Percentiles rank a stretch among this genome's conserved stretches.
These are phyloP conservation scores for Schizaphis graminum DNA, from an alignment of 2,888 invertebrate genomes.

Conservation along the genomic window DNA sequence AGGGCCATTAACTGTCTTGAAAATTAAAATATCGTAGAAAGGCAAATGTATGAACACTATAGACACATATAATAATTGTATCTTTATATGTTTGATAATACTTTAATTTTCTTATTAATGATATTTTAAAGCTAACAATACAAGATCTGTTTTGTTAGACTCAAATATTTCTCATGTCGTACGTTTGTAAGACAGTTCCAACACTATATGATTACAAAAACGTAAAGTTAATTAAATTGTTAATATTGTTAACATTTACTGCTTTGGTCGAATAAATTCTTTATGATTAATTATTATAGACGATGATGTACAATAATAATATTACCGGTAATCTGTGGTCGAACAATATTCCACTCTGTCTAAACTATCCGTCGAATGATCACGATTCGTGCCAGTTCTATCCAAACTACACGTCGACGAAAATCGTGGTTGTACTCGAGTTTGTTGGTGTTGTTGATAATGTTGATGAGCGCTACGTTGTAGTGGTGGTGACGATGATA, in stretches of 20 bases:
- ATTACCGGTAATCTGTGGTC: constrained; percentile 48
- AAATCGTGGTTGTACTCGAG: not conserved
- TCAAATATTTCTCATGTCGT: not conserved
- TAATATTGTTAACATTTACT: too few species aligned
- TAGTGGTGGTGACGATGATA: not conserved
- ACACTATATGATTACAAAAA: not conserved
- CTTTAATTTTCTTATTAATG: not conserved
- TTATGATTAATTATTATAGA: not conserved
- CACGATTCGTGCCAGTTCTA: constrained; percentile 1
- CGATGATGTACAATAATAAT: too few species aligned
- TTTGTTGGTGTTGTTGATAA: not conserved
- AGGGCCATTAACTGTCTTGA: too few species aligned
- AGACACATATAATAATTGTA: not conserved
- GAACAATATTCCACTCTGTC: constrained; percentile 57
- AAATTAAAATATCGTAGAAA: not conserved
- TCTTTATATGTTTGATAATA: not conserved
- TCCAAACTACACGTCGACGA: constrained; percentile 35
- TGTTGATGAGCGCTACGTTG: not conserved
- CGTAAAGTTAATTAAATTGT: not conserved
- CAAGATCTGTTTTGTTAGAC: not conserved
- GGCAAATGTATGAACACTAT: not conserved
- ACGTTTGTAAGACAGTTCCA: not conserved
- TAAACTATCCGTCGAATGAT: constrained; percentile 52
- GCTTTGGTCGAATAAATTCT: not conserved
- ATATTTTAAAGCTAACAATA: not conserved